Percentiles rank a stretch among this genome's conserved stretches.
These are phyloP conservation scores for Automeris io DNA, from an alignment of 2,888 invertebrate species.

Conservation along the genomic window DNA sequence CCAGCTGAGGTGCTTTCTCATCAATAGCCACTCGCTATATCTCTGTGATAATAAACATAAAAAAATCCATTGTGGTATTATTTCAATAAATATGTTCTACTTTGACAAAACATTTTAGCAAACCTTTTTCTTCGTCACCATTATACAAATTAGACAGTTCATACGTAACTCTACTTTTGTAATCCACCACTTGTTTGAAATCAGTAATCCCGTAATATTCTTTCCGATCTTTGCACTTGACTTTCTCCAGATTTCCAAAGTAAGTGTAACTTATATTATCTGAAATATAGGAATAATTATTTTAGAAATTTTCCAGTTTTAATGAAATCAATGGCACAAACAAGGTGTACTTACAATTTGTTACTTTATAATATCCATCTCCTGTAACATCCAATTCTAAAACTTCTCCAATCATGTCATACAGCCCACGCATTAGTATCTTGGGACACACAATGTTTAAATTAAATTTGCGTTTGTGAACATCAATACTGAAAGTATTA, in stretches of 20 bases:
- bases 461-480: neutral
- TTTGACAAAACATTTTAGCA: too few relatives aligned
- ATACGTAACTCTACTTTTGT: neutral
- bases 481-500: constrained; percentile 1
- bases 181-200: neutral
- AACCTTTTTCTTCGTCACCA: constrained; percentile 11
- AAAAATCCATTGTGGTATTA: too few relatives aligned
- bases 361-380: neutral
- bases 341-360: neutral
- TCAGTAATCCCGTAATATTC: neutral
- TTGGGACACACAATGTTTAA: neutral
- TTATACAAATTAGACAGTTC: neutral
- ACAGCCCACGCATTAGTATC: neutral
- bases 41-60: too few relatives aligned
- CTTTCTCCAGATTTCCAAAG: neutral
- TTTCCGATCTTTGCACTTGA: neutral
- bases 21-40: too few relatives aligned
- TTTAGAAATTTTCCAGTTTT: too few relatives aligned
- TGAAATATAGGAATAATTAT: neutral
- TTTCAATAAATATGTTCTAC: too few relatives aligned
- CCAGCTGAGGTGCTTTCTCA: too few relatives aligned
- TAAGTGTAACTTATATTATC: neutral
- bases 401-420: neutral
- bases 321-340: too few relatives aligned
- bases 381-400: neutral